Percentiles rank a stretch among this genome's conserved stretches.
Conservation (phyloP, 2,113 vertebrate genomes). For the Rafetus swinhoei region DNA sequence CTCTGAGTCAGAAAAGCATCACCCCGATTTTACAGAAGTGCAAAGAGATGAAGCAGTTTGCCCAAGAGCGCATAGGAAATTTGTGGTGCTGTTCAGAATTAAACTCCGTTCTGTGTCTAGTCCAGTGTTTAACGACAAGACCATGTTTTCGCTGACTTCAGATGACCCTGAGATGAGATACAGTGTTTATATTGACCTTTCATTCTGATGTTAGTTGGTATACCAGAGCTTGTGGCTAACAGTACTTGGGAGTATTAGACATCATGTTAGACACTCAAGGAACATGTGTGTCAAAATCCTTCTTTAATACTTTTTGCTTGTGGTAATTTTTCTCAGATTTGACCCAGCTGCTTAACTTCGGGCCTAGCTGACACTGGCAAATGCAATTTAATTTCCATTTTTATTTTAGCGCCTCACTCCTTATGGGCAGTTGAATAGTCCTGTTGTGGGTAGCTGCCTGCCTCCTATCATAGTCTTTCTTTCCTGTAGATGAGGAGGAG, state of each 20-base stretch:
- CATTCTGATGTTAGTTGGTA: background rate
- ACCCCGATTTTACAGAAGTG: background rate
- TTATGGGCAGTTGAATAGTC: accelerated
- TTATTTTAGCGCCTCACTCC: background rate
- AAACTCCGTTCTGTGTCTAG: background rate
- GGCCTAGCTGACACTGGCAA: background rate
- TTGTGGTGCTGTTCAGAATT: background rate
- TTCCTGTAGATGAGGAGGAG: conserved; percentile 93
- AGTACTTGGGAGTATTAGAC: background rate
- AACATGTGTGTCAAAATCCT: background rate
- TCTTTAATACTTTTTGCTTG: background rate
- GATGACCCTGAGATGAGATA: background rate
- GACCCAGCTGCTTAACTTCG: background rate
- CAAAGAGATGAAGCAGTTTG: background rate
- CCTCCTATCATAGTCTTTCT: conserved; percentile 3
- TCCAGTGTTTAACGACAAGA: background rate
- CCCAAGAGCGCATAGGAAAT: background rate
- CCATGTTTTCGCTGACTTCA: background rate
- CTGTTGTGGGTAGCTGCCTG: background rate
- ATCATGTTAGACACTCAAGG: background rate
- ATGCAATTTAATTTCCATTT: background rate
- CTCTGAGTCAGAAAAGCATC: background rate
- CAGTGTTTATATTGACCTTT: background rate
- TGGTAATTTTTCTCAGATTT: background rate
- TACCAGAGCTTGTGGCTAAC: no score